Percentiles rank a stretch among this genome's conserved stretches.
Evolutionary conservation across 2,888 invertebrate genomes (phyloP).

Genomic region (Andrena bucephala): DNA sequence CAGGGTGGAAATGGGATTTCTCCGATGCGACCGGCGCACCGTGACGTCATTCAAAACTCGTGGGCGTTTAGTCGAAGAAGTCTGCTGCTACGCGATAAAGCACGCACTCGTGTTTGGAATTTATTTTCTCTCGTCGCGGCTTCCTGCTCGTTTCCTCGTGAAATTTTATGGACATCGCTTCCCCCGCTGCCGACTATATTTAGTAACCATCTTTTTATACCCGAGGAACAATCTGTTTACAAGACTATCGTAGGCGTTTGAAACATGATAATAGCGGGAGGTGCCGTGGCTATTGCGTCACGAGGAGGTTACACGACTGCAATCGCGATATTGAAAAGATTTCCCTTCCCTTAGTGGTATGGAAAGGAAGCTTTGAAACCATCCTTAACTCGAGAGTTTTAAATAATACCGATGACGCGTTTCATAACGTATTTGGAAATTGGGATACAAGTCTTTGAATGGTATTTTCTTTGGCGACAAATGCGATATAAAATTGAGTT

Average conservation of each 20-base stretch:
- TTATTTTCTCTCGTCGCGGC: slow-evolving; percentile 27
- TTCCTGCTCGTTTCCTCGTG: not conserved
- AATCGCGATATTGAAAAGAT: too few relatives aligned
- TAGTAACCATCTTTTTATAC: slow-evolving; percentile 21
- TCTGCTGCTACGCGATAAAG: slow-evolving; percentile 50
- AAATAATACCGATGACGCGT: too few relatives aligned
- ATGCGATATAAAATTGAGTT: too few relatives aligned
- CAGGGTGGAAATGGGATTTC: slow-evolving; percentile 21
- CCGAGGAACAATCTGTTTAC: not conserved
- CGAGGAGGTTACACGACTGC: too few relatives aligned
- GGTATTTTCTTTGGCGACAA: too few relatives aligned
- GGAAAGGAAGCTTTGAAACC: too few relatives aligned
- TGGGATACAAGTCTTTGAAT: too few relatives aligned
- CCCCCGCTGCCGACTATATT: slow-evolving; percentile 13
- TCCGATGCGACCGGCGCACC: slow-evolving; percentile 18
- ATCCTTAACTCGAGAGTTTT: too few relatives aligned
- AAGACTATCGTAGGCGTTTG: not conserved
- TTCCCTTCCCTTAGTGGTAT: too few relatives aligned
- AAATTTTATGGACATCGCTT: slow-evolving; percentile 20
- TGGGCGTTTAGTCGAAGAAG: slow-evolving; percentile 33
- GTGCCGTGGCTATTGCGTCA: not conserved
- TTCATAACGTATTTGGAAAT: too few relatives aligned
- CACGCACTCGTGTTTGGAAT: slow-evolving; percentile 30
- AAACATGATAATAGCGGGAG: not conserved
- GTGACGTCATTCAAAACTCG: slow-evolving; percentile 55